These are phyloP conservation scores for Drosophila nr. fundita DNA, from an alignment of 2,888 invertebrate species.

Conservation along the genomic window DNA sequence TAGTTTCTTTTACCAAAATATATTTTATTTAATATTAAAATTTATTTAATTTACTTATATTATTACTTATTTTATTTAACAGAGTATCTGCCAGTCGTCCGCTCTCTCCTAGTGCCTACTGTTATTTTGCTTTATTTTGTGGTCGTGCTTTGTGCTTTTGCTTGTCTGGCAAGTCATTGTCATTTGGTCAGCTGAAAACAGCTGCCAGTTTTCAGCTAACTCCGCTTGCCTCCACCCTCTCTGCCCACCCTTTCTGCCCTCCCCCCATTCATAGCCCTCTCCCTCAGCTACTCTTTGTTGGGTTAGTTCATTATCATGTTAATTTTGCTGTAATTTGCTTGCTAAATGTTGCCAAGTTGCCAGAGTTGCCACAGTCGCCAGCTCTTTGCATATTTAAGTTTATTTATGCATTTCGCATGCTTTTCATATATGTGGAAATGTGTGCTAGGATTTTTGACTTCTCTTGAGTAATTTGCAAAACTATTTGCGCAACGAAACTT, in stretches of 20 bases:
- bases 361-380: slow-evolving; percentile 60
- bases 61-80: slow-evolving; percentile 15
- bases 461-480: slow-evolving; percentile 66
- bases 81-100: not conserved
- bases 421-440: slow-evolving; percentile 70
- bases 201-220: slow-evolving; percentile 64
- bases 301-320: slow-evolving; percentile 79
- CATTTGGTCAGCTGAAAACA: slow-evolving; percentile 76
- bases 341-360: slow-evolving; percentile 79
- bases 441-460: slow-evolving; percentile 66
- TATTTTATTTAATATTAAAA: not conserved
- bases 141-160: slow-evolving; percentile 19
- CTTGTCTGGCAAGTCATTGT: slow-evolving; percentile 69
- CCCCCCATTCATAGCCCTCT: not conserved
- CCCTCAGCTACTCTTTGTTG: slow-evolving; percentile 20
- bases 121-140: not conserved
- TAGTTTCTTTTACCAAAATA: no score
- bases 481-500: slow-evolving; percentile 65
- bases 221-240: not conserved
- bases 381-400: slow-evolving; percentile 73
- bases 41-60: slow-evolving; percentile 28
- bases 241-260: not conserved
- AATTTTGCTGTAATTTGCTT: slow-evolving; percentile 80
- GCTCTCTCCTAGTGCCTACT: not conserved
- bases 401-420: slow-evolving; percentile 71